Conservation (phyloP, 2,113 vertebrate genomes). For the Cynopterus brachyotis region DNA sequence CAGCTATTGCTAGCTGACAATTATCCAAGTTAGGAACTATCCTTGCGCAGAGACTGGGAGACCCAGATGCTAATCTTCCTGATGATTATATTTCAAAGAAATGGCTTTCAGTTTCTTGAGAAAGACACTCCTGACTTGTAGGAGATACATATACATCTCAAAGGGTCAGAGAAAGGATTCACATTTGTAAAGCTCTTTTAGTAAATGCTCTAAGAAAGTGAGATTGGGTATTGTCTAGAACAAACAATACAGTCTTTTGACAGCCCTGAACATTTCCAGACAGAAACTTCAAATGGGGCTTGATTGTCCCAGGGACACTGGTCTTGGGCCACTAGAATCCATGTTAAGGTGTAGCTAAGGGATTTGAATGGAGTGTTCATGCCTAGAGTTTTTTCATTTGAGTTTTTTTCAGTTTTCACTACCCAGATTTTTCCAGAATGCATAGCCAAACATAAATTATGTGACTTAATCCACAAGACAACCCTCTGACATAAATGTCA, state of each 20-base stretch:
- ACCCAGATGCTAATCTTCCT: not conserved
- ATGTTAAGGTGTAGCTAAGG: not conserved
- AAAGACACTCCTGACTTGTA: not conserved
- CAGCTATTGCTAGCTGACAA: not conserved
- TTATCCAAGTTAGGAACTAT: not conserved
- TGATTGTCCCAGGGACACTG: not conserved
- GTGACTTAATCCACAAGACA: constrained; percentile 1
- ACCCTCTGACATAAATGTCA: not conserved
- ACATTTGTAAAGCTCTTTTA: not conserved
- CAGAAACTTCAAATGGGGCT: not conserved
- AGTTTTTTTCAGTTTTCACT: not conserved
- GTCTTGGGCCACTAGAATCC: not conserved
- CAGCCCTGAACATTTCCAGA: not conserved
- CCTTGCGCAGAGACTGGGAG: not conserved
- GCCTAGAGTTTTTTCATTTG: not conserved
- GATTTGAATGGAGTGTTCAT: not conserved
- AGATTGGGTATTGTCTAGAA: not conserved
- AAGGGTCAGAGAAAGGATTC: not conserved
- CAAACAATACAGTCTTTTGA: not conserved
- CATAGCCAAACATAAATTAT: not conserved
- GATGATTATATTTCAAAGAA: not conserved
- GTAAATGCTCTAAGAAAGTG: not conserved
- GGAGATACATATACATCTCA: not conserved
- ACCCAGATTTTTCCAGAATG: not conserved
- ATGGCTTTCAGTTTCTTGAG: not conserved